phyloP scores from a whole-genome alignment of 2,797 vertebrate species.

The Parauchenoglanis ngamensis region DNA sequence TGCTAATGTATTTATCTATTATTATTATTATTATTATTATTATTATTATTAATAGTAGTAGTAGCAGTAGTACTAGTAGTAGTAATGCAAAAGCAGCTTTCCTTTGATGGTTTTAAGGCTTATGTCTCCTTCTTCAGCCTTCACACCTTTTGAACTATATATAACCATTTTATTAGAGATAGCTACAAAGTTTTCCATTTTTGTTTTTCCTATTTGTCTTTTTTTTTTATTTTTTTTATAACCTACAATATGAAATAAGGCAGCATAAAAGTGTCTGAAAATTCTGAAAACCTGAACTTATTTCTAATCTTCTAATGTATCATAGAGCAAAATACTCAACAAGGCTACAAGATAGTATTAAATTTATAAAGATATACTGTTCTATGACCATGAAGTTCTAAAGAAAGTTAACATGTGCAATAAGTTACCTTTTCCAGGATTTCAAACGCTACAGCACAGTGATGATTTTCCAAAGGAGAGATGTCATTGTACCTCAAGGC shows the following conservation, averaged over 20 bases:
- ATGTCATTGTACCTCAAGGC: slow-evolving; percentile 82
- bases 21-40: background rate
- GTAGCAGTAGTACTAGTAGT: background rate
- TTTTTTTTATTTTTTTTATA: background rate
- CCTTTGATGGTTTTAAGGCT: background rate
- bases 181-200: background rate
- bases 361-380: background rate
- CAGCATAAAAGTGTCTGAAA: no score
- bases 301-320: background rate
- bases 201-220: background rate
- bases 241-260: no score
- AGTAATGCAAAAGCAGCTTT: background rate
- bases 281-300: background rate
- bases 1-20: background rate
- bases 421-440: slow-evolving; percentile 77
- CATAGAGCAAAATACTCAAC: no score
- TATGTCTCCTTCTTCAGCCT: background rate
- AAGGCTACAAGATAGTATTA: background rate
- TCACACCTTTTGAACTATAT: background rate
- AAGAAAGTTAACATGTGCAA: background rate
- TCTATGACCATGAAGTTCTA: background rate
- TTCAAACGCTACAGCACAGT: slow-evolving; percentile 80
- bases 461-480: slow-evolving; percentile 81
- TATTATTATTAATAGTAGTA: background rate
- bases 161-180: background rate